These are phyloP conservation scores for Borostomias antarcticus DNA, from an alignment of 2,797 vertebrate species.

Conservation along the genomic window DNA sequence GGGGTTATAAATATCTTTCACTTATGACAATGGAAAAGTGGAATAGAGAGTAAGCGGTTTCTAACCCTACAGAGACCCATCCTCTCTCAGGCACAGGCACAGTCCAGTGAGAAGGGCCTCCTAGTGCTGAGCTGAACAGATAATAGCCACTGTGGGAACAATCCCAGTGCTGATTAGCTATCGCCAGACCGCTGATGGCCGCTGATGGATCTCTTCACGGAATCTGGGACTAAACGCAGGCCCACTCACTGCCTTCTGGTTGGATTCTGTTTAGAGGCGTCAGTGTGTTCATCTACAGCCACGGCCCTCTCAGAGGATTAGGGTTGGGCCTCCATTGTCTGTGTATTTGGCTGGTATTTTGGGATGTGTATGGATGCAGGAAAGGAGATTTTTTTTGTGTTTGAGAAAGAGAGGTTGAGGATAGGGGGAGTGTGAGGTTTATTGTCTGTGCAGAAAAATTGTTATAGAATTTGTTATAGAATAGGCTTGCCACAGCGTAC, in stretches of 20 bases:
- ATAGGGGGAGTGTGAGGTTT: conserved; percentile 46
- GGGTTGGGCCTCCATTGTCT: conserved; percentile 44
- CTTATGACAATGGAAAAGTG: background rate
- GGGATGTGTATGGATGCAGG: conserved; percentile 45
- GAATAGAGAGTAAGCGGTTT: too few species aligned
- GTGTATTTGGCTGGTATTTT: conserved; percentile 60
- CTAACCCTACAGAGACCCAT: too few species aligned
- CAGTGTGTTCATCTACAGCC: conserved; percentile 50
- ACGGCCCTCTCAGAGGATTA: conserved; percentile 57
- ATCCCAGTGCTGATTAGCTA: conserved; percentile 26
- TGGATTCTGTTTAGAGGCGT: conserved; percentile 32
- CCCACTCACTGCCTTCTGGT: conserved; percentile 24
- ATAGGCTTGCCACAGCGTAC: conserved; percentile 53
- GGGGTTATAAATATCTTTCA: background rate
- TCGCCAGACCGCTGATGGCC: conserved; percentile 25
- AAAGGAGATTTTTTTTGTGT: conserved; percentile 29
- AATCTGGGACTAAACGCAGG: background rate
- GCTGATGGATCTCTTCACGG: background rate
- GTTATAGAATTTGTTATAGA: conserved; percentile 61
- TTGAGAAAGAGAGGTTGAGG: conserved; percentile 28
- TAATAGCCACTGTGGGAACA: conserved; percentile 30
- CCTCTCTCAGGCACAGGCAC: background rate
- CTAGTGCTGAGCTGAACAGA: conserved; percentile 28
- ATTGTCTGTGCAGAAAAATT: conserved; percentile 63
- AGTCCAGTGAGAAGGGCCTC: background rate